Base-by-base conservation (phyloP, 2,888 invertebrate genomes). In the Exocentrus adspersus region DNA sequence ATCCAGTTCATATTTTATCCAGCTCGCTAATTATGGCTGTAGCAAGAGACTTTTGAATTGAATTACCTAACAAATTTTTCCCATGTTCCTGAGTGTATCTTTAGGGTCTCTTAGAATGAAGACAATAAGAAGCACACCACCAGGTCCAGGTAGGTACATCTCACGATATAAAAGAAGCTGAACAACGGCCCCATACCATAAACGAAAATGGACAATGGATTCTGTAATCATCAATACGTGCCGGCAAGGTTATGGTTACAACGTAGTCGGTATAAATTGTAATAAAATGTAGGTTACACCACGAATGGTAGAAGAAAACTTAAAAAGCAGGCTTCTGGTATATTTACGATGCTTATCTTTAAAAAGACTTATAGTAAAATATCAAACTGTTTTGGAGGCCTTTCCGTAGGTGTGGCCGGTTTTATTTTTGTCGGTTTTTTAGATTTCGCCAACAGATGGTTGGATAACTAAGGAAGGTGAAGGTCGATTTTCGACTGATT, bases 201-300 rank as follows among this genome's bases (percentile, higher is more conserved):
- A 42, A 10, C 19, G 43, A 54, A 43, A 54, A 54, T 43, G 24
- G 54, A 12, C 17, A 54, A 17, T 42, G 53, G 28, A 17, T 30
- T 30, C 30, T 46, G 19, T 16, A 21, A 16, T 17, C 28, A 43
- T 54, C 28, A 4, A 2, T 9, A 53, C 19, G 12, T 41, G 37
- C 4, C 7, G 1, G 30, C 50, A 14, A 48, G 46, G 24, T 24
- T 48, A 30, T 16, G 17, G 28, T 16, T 28, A 41, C 20, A n/a
- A 37, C 14, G 20, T 19, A 37, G 52, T 21, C 41, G 5, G 21
- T 32, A 20, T n/a, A n/a, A n/a, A 7, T 10, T 12, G 10, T 14
- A 28, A 30, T 17, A 20, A 51, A 62, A 50, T 41, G 65, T 70
- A 65, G 69, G 69, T 67, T 70, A 70, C 48, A 50, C 14, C 43